Percentiles rank a stretch among this genome's conserved stretches.
phyloP scores from a whole-genome alignment of 1,140 invertebrate species.

The Tetragnatha versicolor region DNA sequence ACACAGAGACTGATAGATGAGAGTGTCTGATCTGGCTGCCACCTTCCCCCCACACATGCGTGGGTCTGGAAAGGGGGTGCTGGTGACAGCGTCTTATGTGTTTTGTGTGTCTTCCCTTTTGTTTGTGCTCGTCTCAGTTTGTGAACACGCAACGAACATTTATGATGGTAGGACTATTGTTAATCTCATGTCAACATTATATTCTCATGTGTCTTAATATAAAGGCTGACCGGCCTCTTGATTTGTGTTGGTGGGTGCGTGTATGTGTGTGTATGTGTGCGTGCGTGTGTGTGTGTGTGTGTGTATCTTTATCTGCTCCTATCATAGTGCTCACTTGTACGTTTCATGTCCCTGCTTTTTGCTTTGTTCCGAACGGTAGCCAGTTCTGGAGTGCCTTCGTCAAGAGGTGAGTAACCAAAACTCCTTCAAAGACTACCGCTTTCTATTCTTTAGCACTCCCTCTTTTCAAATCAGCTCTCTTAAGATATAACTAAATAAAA shows the following conservation, averaged over 20 bases:
- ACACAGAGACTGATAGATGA: no score
- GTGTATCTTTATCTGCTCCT: slow-evolving; percentile 49
- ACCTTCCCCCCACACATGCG: slow-evolving; percentile 49
- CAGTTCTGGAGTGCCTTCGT: slow-evolving; percentile 94
- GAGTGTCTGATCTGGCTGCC: slow-evolving; percentile 43
- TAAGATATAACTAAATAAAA: not conserved
- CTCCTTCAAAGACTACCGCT: slow-evolving; percentile 21
- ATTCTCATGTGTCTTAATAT: slow-evolving; percentile 9
- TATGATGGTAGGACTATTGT: not conserved
- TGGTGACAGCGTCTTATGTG: slow-evolving; percentile 53
- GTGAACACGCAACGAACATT: no score
- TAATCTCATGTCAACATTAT: not conserved
- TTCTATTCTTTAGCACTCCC: slow-evolving; percentile 49
- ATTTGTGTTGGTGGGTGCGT: slow-evolving; percentile 5
- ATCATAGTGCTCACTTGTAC: slow-evolving; percentile 53
- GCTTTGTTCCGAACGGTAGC: slow-evolving; percentile 54
- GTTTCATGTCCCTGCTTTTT: slow-evolving; percentile 57
- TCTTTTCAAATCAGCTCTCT: slow-evolving; percentile 16
- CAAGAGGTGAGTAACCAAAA: slow-evolving; percentile 82
- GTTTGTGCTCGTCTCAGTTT: slow-evolving; percentile 49
- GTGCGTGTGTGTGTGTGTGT: slow-evolving; percentile 43
- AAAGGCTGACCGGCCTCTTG: not conserved
- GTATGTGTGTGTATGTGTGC: not conserved
- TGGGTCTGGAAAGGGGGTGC: slow-evolving; percentile 52
- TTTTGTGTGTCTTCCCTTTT: slow-evolving; percentile 42